Evolutionary conservation across 37 sponge, comb jelly and placozoan species (phyloP), one percentile per base, ranked within the genome.

Genomic region (Oopsacas minuta): DNA sequence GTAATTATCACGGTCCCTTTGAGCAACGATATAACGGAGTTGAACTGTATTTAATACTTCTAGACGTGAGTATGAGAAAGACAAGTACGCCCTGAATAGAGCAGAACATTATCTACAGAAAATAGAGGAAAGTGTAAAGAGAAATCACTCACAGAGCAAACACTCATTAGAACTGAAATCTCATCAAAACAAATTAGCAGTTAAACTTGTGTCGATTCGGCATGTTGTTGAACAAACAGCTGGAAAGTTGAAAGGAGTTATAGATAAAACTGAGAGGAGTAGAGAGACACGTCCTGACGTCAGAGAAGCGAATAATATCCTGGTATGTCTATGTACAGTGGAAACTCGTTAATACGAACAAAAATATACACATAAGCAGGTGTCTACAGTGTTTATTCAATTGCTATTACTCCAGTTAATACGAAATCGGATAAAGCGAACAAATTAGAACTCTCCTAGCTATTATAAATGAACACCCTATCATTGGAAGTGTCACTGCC

Each of bases 221-320:
- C 75, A 61, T 7, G 7, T 34, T 34, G 7, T 61, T 7, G 75
- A 61, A 3, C 75, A 61, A 34, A 61, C 75, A 3, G 7, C 75
- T n/a, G 75, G 75, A 10, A 10, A n/a, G 75, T 3, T 61, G 7
- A 61, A 61, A 34, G 22, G 22, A 3, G 1, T 61, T 10, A 3
- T 61, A n/a, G 75, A 61, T n/a, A 61, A 34, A 61, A 61, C 75
- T 61, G 75, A 32, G 22, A 3, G 75, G 7, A 61, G 28, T 12
- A 61, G 28, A 34, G 75, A 61, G 17, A 61, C 75, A 34, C 22
- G 75, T 7, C 1, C 30, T 61, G 75, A 61, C 22, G 30, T 61
- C 75, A 61, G 75, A 61, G 75, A 61, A 3, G 75, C 75, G 5
- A 61, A n/a, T n/a, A 61, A 61, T n/a, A 25, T 61, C 75, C 75